Base-by-base conservation (phyloP, 1,140 invertebrate species). In the Drosophila mojavensis region DNA sequence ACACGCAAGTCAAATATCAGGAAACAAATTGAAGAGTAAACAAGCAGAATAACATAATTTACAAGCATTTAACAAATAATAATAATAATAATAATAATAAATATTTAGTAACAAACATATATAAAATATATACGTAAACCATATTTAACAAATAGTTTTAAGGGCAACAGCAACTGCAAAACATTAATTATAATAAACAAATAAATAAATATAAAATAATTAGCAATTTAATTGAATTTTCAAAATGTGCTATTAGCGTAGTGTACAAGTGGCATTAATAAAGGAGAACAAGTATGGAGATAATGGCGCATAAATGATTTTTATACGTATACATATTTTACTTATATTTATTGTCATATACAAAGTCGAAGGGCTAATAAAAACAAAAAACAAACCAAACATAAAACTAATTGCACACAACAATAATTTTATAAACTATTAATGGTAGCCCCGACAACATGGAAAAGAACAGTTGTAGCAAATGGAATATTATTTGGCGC, bases 401-500 rank as follows among this genome's bases (percentile, higher is more conserved):
- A 24, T 24, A 24, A 24, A 24, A 24, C 33, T 39, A 41, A 59
- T n/a, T 55, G 41, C 17, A 54, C 45, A 48, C 17, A 54, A 54
- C 26, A 54, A 54, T 54, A 54, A 75, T 65, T 75, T 61, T 75
- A 71, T 71, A 72, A 69, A 71, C 61, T 41, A 56, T 54, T 47
- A 61, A 24, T 13, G 45, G 50, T 20, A 54, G 55, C 69, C 60
- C 60, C 9, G n/a, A 26, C 30, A 61, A 61, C 61, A 33, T 41
- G 30, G 53, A 65, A 47, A 17, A 47, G 43, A 47, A 69, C 76
- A 83, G 80, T 86, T 88, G 80, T 88, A 89, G 83, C 70, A 89
- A 88, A 88, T 88, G 80, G 33, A 89, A 89, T 80, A 83, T 89
- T 80, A 88, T 77, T 89, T 88, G 84, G 77, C 84, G 83, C 84